Base-by-base conservation (phyloP, 2,888 invertebrate species). In the Ectemnius cavifrons region DNA sequence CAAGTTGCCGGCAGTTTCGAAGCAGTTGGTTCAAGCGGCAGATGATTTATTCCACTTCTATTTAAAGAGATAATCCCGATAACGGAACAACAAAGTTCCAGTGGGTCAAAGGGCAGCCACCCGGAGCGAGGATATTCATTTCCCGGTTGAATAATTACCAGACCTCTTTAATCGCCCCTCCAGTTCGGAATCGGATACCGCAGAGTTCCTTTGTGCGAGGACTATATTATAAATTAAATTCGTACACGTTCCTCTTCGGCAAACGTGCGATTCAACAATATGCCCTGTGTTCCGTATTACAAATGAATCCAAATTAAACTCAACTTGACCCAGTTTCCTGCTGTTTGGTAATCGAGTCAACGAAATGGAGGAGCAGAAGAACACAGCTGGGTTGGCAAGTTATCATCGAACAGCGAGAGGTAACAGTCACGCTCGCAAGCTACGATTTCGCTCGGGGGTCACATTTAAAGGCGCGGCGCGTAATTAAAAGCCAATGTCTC, bases 401-500 rank as follows among this genome's bases (percentile, higher is more conserved):
- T 79, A 80, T 47, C n/a, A 47, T 47, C 4, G 3, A 4, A 4
- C n/a, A 16, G 52, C 4, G n/a, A 52, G 52, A 52, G 72, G 67
- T 64, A 67, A 80, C 58, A 65, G 63, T 61, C 74, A 62, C 67
- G 45, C 63, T 37, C 61, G 52, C 63, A 67, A 59, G 75, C 65
- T 77, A 72, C 77, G 79, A 73, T 82, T 82, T 82, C 77, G 79
- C 82, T 74, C 37, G 75, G 82, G 72, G 82, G 82, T 82, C 75
- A 82, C 77, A 82, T 82, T 82, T 82, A 82, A 77, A 77, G 77
- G 75, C 75, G 60, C 73, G 77, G 75, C 73, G 79, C 79, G 79
- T 82, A 82, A 82, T 81, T 81, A 81, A 81, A 81, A 81, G 77
- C 81, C 70, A 81, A 81, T 79, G 81, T 77, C 74, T n/a, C 75